Evolutionary conservation across 2,888 invertebrate genomes (phyloP), one percentile per base, ranked within the genome.

Genomic region (Stenotaenia linearis): DNA sequence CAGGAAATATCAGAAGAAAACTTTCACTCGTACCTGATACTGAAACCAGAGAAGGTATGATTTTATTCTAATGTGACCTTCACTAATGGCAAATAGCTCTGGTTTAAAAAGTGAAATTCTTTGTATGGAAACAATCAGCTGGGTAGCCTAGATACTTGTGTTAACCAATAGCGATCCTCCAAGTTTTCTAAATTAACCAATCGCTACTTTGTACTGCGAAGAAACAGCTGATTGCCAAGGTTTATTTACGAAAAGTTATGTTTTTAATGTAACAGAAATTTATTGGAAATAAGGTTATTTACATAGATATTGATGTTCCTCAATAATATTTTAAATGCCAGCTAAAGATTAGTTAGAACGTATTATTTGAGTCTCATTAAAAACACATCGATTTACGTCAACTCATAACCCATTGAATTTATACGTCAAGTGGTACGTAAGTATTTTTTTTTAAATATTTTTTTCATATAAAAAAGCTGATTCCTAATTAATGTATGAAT

Each of bases 201-300:
- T 45, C 45, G 18, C 45, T n/a, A 45, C 45, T 5, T 30, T 28
- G 2, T n/a, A 76, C 32, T 32, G 21, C 75, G 21, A 32, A 32
- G 30, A 32, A 76, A 76, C 76, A 76, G 76, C 76, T 76, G 76
- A 76, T 76, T 35, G 76, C 76, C 30, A 76, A 35, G 76, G 45
- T 45, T 45, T 45, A 45, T 45, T 45, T 45, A 12, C 12, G 45
- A 45, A 45, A 45, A n/a, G 45, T 45, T 45, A 28, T 74, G 18
- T 74, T 74, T 74, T 21, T 12, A 7, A 18, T 74, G 6, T 74
- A 15, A 23, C 18, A 4, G 12, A 74, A 74, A n/a, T 45, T 45
- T 15, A 15, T n/a, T 3, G 3, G 7, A 3, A 9, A 10, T 45
- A 6, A 32, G 32, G n/a, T n/a, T n/a, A n/a, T n/a, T n/a, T n/a